phyloP scores from a whole-genome alignment of 2,113 vertebrate genomes.

The Semicossyphus pulcher region DNA sequence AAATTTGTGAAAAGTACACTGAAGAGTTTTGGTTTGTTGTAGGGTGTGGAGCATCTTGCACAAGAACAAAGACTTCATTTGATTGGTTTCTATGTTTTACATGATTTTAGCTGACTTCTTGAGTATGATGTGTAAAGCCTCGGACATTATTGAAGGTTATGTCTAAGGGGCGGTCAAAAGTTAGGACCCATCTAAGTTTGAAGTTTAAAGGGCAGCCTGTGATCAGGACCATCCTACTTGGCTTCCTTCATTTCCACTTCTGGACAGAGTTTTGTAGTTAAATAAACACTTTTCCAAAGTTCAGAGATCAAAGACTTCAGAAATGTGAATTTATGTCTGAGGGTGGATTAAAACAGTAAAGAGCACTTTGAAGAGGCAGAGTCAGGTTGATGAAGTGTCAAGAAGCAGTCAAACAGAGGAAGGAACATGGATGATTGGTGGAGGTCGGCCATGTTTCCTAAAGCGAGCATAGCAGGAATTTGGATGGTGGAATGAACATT shows the following conservation, averaged over 20 bases:
- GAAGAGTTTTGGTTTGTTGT: neutral
- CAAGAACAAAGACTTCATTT: slow-evolving; percentile 7
- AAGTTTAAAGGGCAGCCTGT: neutral
- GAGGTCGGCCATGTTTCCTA: slow-evolving; percentile 13
- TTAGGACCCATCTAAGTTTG: no score
- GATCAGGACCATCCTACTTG: neutral
- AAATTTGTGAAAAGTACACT: no score
- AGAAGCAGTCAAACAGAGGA: slow-evolving; percentile 14
- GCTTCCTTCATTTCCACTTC: neutral
- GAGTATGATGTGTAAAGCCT: no score
- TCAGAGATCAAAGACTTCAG: slow-evolving; percentile 15
- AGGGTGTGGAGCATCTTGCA: slow-evolving; percentile 2
- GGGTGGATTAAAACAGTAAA: neutral
- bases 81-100: no score
- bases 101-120: no score
- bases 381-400: slow-evolving; percentile 19
- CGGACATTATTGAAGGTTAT: slow-evolving; percentile 4
- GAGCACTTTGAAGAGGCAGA: neutral
- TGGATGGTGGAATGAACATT: neutral
- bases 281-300: slow-evolving; percentile 1
- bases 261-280: neutral
- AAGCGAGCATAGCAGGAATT: neutral
- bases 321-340: slow-evolving; percentile 1
- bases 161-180: neutral
- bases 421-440: neutral